Evolutionary conservation across 2,888 invertebrate species (phyloP).

Genomic region (Ctena decussata): DNA sequence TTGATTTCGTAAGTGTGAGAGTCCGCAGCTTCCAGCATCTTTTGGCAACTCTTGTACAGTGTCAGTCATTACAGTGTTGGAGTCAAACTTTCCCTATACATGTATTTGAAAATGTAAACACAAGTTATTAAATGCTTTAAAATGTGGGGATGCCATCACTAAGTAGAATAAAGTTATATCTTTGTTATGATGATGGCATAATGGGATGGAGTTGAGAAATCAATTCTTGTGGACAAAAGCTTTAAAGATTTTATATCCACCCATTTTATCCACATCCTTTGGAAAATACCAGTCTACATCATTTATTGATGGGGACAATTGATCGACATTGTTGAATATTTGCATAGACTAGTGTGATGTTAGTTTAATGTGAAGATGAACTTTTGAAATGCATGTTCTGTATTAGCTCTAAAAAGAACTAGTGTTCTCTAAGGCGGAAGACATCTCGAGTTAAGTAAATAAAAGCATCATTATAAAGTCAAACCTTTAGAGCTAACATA

Average conservation of each 20-base stretch:
- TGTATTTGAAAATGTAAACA: too few species aligned
- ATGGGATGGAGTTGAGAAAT: neutral
- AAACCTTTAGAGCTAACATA: too few species aligned
- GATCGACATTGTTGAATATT: neutral
- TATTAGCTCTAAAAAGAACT: neutral
- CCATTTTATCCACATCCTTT: neutral
- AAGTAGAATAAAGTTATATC: too few species aligned
- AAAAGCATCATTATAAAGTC: neutral
- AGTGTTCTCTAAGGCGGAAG: neutral
- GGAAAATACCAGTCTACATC: neutral
- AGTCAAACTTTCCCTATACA: too few species aligned
- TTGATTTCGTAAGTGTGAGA: too few species aligned
- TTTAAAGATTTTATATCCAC: neutral
- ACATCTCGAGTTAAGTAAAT: neutral
- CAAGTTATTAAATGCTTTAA: too few species aligned
- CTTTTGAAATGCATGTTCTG: neutral
- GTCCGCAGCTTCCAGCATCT: too few species aligned
- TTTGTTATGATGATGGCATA: too few species aligned
- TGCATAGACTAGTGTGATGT: neutral
- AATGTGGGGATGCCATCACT: too few species aligned
- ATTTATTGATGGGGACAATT: constrained; percentile 4
- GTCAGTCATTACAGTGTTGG: too few species aligned
- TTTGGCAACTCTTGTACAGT: too few species aligned
- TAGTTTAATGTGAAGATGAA: neutral
- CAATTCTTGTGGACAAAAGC: neutral